Percentiles rank a stretch among this genome's conserved stretches.
Evolutionary conservation across 2,888 invertebrate species (phyloP).

Genomic region (Noctua fimbriata): DNA sequence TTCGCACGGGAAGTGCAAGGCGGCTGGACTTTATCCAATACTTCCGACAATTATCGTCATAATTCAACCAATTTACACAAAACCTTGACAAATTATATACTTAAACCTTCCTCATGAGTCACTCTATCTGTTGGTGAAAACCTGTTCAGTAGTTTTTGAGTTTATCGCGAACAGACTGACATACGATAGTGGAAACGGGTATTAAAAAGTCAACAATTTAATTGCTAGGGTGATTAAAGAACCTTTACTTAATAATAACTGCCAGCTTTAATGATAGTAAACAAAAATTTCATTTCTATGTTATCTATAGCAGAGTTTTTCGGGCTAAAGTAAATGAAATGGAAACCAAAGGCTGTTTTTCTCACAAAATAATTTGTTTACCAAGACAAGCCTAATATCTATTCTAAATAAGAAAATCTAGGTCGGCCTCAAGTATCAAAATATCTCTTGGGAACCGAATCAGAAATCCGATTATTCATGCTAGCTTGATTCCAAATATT

Average conservation of each 20-base stretch:
- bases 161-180: no score
- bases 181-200: background rate
- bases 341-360: slow-evolving; percentile 12
- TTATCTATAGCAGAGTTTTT: background rate
- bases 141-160: no score
- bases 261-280: background rate
- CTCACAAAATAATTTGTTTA: slow-evolving; percentile 30
- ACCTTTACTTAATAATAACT: background rate
- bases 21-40: no score
- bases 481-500: slow-evolving; percentile 59
- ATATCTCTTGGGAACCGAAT: slow-evolving; percentile 41
- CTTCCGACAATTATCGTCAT: no score
- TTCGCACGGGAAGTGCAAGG: no score
- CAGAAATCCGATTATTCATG: slow-evolving; percentile 47
- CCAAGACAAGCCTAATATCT: slow-evolving; percentile 31
- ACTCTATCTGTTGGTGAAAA: no score
- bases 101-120: no score
- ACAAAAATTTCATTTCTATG: background rate
- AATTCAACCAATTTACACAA: no score
- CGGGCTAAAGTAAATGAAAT: background rate
- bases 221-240: background rate
- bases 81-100: no score
- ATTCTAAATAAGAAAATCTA: slow-evolving; percentile 50
- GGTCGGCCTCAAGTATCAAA: slow-evolving; percentile 37
- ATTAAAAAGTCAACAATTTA: background rate